A percentile compares a stretch with the other conserved stretches of the same genome.
phyloP scores from a whole-genome alignment of 1,140 invertebrate genomes.

The Hyles vespertilio region DNA sequence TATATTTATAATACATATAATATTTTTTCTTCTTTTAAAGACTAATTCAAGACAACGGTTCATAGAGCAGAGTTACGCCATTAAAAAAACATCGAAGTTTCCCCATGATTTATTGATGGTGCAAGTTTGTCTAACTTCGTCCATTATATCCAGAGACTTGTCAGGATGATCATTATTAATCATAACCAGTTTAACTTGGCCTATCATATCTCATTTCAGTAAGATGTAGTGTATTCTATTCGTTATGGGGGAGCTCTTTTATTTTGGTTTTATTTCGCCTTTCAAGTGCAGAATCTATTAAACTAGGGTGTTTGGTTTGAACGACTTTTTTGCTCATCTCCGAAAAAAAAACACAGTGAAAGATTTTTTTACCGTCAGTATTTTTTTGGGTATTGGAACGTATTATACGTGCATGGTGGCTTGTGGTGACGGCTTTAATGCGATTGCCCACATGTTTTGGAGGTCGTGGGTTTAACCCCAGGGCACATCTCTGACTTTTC shows the following conservation, averaged over 20 bases:
- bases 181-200: conserved; percentile 27
- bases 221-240: conserved; percentile 2
- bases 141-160: conserved; percentile 34
- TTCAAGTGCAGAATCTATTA: conserved; percentile 38
- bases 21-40: too few species aligned
- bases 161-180: conserved; percentile 41
- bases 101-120: conserved; percentile 52
- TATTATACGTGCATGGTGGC: too few species aligned
- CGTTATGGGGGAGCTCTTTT: conserved; percentile 16
- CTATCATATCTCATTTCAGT: conserved; percentile 13
- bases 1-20: too few species aligned
- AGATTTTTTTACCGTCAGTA: too few species aligned
- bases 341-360: too few species aligned
- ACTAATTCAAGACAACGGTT: too few species aligned
- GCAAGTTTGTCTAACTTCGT: conserved; percentile 40
- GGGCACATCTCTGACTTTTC: too few species aligned
- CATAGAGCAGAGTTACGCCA: too few species aligned
- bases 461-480: too few species aligned
- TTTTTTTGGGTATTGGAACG: too few species aligned
- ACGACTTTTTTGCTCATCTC: neutral
- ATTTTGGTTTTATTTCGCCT: conserved; percentile 16
- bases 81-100: conserved; percentile 17
- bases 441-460: too few species aligned
- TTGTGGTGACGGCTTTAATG: too few species aligned
- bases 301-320: conserved; percentile 12